Percentiles rank a stretch among this genome's conserved stretches.
Evolutionary conservation across 92 coral and sea anemone species (phyloP).

Genomic region (Paramuricea clavata): DNA sequence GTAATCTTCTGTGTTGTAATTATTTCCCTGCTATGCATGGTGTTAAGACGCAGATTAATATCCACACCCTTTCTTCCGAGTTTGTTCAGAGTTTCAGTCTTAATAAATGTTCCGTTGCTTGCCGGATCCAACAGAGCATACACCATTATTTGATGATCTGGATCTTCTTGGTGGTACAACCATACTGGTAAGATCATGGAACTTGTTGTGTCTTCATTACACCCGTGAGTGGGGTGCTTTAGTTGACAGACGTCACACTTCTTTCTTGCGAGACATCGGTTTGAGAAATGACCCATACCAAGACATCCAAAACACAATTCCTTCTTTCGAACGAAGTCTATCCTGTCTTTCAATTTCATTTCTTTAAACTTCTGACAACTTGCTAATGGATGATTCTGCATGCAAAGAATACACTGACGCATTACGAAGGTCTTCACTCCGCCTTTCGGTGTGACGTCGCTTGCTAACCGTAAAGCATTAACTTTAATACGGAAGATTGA

Average conservation of each 20-base stretch:
- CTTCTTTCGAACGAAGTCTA: conserved; percentile 39
- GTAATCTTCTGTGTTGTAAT: conserved; percentile 52
- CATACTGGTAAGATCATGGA: conserved; percentile 70
- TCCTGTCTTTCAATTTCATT: too few relatives aligned
- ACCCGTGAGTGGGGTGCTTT: conserved; percentile 53
- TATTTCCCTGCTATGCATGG: conserved; percentile 60
- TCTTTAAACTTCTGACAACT: conserved; percentile 57
- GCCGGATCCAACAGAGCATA: conserved; percentile 71
- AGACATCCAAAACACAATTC: conserved; percentile 72
- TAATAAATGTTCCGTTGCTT: conserved; percentile 65
- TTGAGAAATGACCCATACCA: conserved; percentile 51
- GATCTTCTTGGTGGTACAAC: conserved; percentile 56
- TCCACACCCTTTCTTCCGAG: conserved; percentile 61
- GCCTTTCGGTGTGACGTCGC: background rate
- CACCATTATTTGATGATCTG: conserved; percentile 43
- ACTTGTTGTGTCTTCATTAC: conserved; percentile 25
- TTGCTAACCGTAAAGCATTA: too few relatives aligned
- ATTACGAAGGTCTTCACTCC: background rate
- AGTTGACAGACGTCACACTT: conserved; percentile 64
- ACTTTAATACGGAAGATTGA: too few relatives aligned
- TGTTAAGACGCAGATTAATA: conserved; percentile 36
- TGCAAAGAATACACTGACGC: conserved; percentile 15
- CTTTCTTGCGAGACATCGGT: conserved; percentile 46
- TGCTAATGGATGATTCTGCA: background rate
- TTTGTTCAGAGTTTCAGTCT: conserved; percentile 30